phyloP scores from a whole-genome alignment of 2,888 invertebrate species.

The Drosophila conformis region DNA sequence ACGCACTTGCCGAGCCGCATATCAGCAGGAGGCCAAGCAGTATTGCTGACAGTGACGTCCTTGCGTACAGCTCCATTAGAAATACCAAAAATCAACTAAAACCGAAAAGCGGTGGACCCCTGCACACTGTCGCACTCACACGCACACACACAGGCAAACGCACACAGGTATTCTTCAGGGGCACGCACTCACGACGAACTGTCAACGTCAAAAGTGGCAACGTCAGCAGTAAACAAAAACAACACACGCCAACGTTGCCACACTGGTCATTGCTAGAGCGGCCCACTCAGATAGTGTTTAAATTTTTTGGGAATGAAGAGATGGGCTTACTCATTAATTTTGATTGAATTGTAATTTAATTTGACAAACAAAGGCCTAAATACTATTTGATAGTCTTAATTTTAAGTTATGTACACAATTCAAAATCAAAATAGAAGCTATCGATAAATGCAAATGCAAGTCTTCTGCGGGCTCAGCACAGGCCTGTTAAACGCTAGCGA shows the following conservation, averaged over 20 bases:
- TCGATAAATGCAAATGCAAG: conserved; percentile 25
- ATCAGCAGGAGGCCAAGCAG: conserved; percentile 43
- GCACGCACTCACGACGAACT: conserved; percentile 46
- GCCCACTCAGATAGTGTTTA: background rate
- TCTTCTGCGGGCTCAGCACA: conserved; percentile 13
- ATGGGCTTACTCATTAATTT: background rate
- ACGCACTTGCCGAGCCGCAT: conserved; percentile 84
- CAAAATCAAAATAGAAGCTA: background rate
- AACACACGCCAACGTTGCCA: conserved; percentile 34
- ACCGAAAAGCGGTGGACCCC: conserved; percentile 45
- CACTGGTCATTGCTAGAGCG: conserved; percentile 2
- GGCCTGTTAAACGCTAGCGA: conserved; percentile 28
- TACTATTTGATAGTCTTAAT: background rate
- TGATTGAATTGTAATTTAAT: background rate
- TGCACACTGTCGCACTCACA: conserved; percentile 45
- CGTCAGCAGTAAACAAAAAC: conserved; percentile 65
- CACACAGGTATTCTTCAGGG: conserved; percentile 1
- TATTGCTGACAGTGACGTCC: conserved; percentile 22
- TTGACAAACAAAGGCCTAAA: background rate
- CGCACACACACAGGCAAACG: conserved; percentile 11
- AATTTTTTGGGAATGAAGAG: background rate
- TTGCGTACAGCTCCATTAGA: conserved; percentile 35
- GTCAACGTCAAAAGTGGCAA: conserved; percentile 71
- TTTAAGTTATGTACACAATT: background rate
- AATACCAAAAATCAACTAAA: conserved; percentile 41